Conservation (phyloP, 2,888 invertebrate species). For the Nomada goodeniana region DNA sequence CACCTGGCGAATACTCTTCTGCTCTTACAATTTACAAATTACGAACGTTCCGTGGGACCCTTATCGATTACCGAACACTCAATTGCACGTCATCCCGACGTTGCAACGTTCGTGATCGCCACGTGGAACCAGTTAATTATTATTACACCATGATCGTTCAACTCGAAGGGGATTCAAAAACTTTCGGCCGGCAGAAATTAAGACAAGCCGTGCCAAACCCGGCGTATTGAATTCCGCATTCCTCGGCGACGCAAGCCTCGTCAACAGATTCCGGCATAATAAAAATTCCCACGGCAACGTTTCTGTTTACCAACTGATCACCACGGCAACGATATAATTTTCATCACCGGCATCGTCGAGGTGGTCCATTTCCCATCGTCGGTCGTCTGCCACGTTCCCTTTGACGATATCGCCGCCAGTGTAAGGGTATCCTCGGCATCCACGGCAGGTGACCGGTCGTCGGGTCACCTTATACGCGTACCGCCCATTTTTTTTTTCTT, state of each 20-base stretch:
- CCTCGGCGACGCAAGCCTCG: neutral
- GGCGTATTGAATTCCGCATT: neutral
- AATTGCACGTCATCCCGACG: too few species aligned
- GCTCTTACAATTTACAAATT: too few species aligned
- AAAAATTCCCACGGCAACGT: constrained; percentile 55
- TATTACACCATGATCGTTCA: too few species aligned
- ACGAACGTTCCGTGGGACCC: too few species aligned
- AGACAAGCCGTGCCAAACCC: too few species aligned
- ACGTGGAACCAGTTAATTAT: too few species aligned
- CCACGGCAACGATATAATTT: constrained; percentile 14
- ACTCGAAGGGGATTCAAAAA: too few species aligned
- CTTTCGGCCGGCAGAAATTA: too few species aligned
- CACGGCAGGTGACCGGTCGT: constrained; percentile 67
- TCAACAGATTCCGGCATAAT: neutral
- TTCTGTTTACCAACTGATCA: constrained; percentile 10
- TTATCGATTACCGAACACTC: too few species aligned
- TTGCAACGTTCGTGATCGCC: too few species aligned
- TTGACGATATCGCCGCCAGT: constrained; percentile 69
- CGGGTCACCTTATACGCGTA: constrained; percentile 78
- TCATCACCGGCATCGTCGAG: constrained; percentile 71
- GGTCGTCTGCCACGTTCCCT: constrained; percentile 78
- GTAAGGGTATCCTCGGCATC: constrained; percentile 75
- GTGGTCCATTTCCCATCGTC: constrained; percentile 84
- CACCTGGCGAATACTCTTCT: too few species aligned
- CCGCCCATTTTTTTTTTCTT: constrained; percentile 53